Percentiles rank a stretch among this genome's conserved stretches.
phyloP scores from a whole-genome alignment of 2,888 invertebrate genomes.

The Unio pictorum region DNA sequence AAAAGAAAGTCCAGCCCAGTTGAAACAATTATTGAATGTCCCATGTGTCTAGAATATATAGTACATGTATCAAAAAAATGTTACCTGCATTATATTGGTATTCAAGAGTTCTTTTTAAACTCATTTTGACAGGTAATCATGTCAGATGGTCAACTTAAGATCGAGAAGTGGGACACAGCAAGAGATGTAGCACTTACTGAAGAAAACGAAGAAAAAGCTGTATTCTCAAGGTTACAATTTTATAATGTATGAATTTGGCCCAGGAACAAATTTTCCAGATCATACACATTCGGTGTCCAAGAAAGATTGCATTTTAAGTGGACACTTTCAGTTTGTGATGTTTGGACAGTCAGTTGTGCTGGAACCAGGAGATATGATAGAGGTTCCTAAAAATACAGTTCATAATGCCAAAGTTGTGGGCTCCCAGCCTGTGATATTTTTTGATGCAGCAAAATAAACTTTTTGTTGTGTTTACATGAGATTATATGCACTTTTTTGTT shows the following conservation, averaged over 20 bases:
- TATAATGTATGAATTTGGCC: slow-evolving; percentile 53
- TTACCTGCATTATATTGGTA: no score
- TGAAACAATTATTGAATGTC: no score
- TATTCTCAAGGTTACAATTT: slow-evolving; percentile 52
- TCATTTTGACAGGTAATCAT: not conserved
- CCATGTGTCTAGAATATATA: no score
- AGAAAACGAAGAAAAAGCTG: slow-evolving; percentile 54
- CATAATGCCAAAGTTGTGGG: slow-evolving; percentile 65
- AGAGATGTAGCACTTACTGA: slow-evolving; percentile 54
- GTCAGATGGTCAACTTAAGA: slow-evolving; percentile 28
- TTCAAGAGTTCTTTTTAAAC: no score
- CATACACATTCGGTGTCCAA: slow-evolving; percentile 63
- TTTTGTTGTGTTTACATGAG: not conserved
- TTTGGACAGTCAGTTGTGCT: slow-evolving; percentile 56
- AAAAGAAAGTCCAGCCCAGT: no score
- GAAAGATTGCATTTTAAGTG: slow-evolving; percentile 62
- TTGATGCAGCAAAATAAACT: slow-evolving; percentile 51
- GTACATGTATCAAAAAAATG: no score
- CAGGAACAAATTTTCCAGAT: slow-evolving; percentile 62
- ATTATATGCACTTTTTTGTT: no score
- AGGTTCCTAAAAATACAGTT: slow-evolving; percentile 57
- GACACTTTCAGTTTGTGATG: slow-evolving; percentile 62
- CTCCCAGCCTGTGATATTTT: slow-evolving; percentile 52
- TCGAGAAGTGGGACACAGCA: slow-evolving; percentile 58
- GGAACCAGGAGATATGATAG: slow-evolving; percentile 64